phyloP scores from a whole-genome alignment of 1,140 invertebrate genomes.

The Neuroterus valhalla region DNA sequence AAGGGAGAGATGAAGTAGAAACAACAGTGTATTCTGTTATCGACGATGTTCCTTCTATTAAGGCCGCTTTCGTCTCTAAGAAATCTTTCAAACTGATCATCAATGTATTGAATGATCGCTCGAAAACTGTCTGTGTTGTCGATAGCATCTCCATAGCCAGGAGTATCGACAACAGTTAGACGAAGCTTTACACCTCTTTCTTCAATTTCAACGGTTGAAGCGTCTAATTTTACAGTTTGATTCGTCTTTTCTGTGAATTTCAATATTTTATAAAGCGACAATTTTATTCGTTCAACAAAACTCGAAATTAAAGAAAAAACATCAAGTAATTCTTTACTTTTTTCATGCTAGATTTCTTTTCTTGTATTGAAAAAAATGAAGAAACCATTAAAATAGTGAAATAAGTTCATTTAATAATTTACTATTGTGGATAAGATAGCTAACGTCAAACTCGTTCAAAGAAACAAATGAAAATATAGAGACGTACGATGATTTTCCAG shows the following conservation, averaged over 20 bases:
- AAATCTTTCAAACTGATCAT: constrained; percentile 95
- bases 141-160: constrained; percentile 99
- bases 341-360: too few species aligned
- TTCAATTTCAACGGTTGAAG: constrained; percentile 95
- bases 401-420: too few species aligned
- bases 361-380: too few species aligned
- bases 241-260: constrained; percentile 85
- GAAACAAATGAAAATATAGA: too few species aligned
- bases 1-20: constrained; percentile 99
- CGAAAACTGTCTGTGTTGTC: constrained; percentile 95
- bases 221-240: constrained; percentile 92
- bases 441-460: too few species aligned
- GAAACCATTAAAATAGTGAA: too few species aligned
- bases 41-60: constrained; percentile 93
- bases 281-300: too few species aligned
- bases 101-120: constrained; percentile 94
- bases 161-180: constrained; percentile 96
- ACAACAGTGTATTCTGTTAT: constrained; percentile 96
- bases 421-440: too few species aligned
- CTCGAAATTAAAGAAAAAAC: too few species aligned
- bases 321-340: background rate
- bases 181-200: constrained; percentile 93
- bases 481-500: too few species aligned
- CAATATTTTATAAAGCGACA: too few species aligned
- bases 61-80: constrained; percentile 93